Evolutionary conservation across 2,113 vertebrate species (phyloP).

Genomic region (Gopherus evgoodei): DNA sequence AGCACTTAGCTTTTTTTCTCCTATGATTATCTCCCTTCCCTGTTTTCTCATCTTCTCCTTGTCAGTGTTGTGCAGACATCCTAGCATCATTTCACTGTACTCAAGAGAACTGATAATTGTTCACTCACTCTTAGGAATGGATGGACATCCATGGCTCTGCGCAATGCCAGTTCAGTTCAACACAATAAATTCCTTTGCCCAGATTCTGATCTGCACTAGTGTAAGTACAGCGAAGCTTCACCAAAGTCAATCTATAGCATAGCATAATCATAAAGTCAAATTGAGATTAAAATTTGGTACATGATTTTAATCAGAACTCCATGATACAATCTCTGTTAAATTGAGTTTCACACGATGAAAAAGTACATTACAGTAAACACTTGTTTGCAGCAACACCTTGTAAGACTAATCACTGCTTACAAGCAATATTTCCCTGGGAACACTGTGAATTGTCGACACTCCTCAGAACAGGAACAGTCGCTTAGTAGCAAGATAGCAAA

Average conservation of each 20-base stretch:
- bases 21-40: background rate
- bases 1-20: background rate
- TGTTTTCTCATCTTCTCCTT: background rate
- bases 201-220: background rate
- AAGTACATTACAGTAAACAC: background rate
- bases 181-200: background rate
- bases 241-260: background rate
- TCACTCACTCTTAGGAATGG: background rate
- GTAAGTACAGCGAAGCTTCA: background rate
- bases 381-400: no score
- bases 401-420: no score
- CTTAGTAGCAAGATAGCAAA: no score
- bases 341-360: background rate
- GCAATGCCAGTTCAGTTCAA: background rate
- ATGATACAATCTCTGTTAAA: background rate
- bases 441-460: no score
- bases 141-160: background rate
- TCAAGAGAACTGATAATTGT: background rate
- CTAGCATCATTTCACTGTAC: background rate
- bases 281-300: background rate
- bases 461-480: no score
- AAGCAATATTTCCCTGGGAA: no score
- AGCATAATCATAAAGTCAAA: background rate
- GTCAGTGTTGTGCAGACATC: background rate
- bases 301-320: background rate